Evolutionary conservation across 2,113 vertebrate species (phyloP).

Genomic region (Heterotilapia buettikoferi): DNA sequence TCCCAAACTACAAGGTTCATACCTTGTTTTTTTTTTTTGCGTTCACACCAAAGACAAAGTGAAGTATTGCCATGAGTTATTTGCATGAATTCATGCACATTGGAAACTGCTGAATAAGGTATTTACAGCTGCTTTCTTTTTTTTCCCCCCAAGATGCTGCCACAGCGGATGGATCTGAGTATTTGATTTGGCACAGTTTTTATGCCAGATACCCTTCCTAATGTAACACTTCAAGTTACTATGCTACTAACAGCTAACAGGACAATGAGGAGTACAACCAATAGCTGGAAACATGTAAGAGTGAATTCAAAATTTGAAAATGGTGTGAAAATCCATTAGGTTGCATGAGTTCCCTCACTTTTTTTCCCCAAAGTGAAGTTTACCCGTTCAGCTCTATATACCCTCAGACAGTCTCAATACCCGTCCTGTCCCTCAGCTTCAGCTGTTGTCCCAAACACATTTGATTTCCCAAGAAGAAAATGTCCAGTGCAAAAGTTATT

Average conservation of each 20-base stretch:
- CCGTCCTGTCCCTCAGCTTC: neutral
- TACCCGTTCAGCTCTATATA: neutral
- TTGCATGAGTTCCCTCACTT: neutral
- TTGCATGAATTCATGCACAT: neutral
- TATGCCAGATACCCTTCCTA: neutral
- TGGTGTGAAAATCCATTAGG: neutral
- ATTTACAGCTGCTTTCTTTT: neutral
- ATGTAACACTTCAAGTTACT: neutral
- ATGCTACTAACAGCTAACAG: neutral
- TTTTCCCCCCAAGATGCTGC: rapidly evolving
- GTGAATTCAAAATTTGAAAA: neutral
- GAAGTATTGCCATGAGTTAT: neutral
- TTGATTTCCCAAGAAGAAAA: neutral
- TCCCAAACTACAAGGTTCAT: neutral
- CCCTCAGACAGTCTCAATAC: neutral
- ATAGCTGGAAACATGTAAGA: neutral
- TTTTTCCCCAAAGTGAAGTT: neutral
- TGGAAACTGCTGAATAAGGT: neutral
- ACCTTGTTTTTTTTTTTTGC: neutral
- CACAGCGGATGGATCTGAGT: neutral
- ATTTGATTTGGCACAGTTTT: neutral
- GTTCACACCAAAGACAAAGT: neutral
- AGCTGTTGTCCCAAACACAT: neutral
- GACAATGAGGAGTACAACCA: neutral
- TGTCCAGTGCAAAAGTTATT: neutral